Percentiles rank a stretch among this genome's conserved stretches.
Evolutionary conservation across 2,888 invertebrate genomes (phyloP).

Genomic region (Pyralis farinalis): DNA sequence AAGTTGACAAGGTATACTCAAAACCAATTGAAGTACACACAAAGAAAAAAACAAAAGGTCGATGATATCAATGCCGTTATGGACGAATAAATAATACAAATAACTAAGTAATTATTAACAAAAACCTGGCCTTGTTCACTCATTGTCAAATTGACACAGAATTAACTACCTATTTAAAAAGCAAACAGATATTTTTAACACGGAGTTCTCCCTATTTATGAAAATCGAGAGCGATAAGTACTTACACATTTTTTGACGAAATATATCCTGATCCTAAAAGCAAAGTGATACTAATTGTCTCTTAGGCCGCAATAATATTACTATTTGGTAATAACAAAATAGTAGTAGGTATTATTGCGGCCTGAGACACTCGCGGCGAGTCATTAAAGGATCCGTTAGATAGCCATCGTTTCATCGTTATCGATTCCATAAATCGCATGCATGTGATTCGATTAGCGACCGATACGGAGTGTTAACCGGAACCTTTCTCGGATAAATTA

Average conservation of each 20-base stretch:
- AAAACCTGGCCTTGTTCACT: conserved; percentile 58
- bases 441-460: conserved; percentile 67
- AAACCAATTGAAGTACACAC: conserved; percentile 5
- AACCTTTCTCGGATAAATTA: conserved; percentile 71
- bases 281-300: background rate
- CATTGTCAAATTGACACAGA: conserved; percentile 45
- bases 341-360: background rate
- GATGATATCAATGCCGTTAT: conserved; percentile 62
- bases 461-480: conserved; percentile 61
- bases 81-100: conserved; percentile 53
- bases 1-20: background rate
- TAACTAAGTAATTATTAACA: conserved; percentile 44
- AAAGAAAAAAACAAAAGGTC: conserved; percentile 56
- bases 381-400: conserved; percentile 49
- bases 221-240: too few species aligned
- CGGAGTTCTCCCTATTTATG: too few species aligned
- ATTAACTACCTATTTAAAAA: background rate
- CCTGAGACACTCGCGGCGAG: conserved; percentile 17
- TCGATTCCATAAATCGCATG: conserved; percentile 61
- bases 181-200: background rate
- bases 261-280: too few species aligned
- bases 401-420: conserved; percentile 38
- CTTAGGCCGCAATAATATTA: too few species aligned
- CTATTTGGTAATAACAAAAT: too few species aligned
- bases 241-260: too few species aligned